A percentile compares a stretch with the other conserved stretches of the same genome.
Conservation (phyloP, 2,113 vertebrate species). For the Parus major region DNA sequence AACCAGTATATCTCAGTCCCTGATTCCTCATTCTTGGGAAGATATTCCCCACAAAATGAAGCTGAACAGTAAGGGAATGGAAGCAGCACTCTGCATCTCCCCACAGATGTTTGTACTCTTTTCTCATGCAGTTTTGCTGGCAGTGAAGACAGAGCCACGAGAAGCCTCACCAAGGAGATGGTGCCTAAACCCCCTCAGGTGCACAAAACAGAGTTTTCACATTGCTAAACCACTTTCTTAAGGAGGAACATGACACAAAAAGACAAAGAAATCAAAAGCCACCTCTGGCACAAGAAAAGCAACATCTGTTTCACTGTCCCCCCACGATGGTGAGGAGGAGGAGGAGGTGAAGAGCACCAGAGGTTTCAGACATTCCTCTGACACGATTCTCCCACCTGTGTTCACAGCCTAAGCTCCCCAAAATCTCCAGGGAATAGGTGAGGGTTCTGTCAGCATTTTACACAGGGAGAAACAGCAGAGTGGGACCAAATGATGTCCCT, state of each 20-base stretch:
- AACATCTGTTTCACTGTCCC: fast-evolving
- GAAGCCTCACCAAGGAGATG: neutral
- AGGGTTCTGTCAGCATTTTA: neutral
- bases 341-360: neutral
- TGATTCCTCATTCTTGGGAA: neutral
- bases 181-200: neutral
- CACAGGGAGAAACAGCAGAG: neutral
- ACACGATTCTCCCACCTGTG: neutral
- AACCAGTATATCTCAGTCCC: neutral
- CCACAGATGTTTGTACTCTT: neutral
- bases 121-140: neutral
- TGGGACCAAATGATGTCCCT: neutral
- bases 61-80: neutral
- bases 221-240: neutral
- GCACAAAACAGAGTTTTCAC: neutral
- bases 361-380: neutral
- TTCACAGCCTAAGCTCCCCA: neutral
- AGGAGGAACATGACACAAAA: neutral
- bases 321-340: neutral
- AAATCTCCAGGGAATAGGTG: neutral
- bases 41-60: neutral
- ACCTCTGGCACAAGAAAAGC: neutral
- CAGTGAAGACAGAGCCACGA: fast-evolving
- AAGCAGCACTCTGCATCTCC: neutral
- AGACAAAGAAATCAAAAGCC: neutral